These are phyloP conservation scores for Anomalospiza imberbis DNA, from an alignment of 2,797 vertebrate species.

Conservation along the genomic window DNA sequence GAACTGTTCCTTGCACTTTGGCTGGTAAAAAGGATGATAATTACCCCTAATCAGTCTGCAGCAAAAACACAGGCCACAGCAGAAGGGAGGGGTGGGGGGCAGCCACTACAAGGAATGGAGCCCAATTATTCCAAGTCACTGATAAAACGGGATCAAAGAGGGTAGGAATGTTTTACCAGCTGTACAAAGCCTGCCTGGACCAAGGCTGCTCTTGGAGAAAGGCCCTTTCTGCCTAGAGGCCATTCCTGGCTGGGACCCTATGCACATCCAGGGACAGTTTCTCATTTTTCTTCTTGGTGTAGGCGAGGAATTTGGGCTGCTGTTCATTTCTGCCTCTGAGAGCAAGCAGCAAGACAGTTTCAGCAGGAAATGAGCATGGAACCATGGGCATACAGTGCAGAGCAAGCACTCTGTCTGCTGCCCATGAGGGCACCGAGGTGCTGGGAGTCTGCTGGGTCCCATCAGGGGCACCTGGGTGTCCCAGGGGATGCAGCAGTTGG, in stretches of 20 bases:
- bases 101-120: background rate
- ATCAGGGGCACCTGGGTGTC: background rate
- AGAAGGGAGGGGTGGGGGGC: background rate
- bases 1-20: conserved; percentile 34
- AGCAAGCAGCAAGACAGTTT: background rate
- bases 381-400: rapidly evolving
- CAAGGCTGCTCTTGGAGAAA: background rate
- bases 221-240: background rate
- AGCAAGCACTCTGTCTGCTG: background rate
- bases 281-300: background rate
- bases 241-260: background rate
- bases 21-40: conserved; percentile 38
- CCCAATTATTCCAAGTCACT: conserved; percentile 40
- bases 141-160: background rate
- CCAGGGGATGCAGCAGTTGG: background rate
- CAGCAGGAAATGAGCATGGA: background rate
- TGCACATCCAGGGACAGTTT: background rate
- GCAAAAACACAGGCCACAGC: background rate
- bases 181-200: background rate
- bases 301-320: background rate
- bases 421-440: too few species aligned
- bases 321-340: background rate
- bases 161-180: background rate
- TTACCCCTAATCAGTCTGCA: conserved; percentile 46
- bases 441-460: background rate